Evolutionary conservation across 1,140 invertebrate genomes (phyloP), one percentile per base, ranked within the genome.

Genomic region (Zaprionus ghesquierei): DNA sequence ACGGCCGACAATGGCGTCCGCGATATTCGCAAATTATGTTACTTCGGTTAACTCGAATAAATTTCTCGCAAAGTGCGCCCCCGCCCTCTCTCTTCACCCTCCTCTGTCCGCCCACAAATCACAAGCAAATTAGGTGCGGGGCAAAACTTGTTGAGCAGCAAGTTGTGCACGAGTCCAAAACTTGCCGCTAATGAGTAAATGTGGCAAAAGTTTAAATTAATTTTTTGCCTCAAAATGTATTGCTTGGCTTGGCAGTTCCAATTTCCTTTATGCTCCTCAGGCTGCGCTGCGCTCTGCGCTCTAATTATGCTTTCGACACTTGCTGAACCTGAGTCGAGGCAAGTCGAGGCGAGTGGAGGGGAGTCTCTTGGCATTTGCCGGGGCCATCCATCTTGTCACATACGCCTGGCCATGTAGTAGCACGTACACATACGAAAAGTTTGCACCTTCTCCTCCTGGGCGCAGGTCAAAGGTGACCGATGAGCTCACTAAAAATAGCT

Each of bases 181-280:
- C 79, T 87, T 82, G 69, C 65, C 70, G 51, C 79, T 87, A 87
- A 87, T 87, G 82, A 89, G 84, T 87, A 87, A 87, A 87, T 89
- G 82, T 87, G 79, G 82, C 62, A 54, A 87, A 87, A 87, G 82
- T 87, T 87, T 82, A 87, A 87, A 87, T 87, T 87, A 89, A 87
- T 79, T 82, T 87, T 75, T 73, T 20, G 15, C 49, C 41, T 46
- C 33, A 79, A n/a, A 89, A 82, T 79, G 72, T 82, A 72, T 76
- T 76, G 49, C 68, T 50, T 15, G 38, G 20, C 27, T 44, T 38
- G 55, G 23, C 50, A 78, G 70, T 78, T 81, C 71, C 68, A 75
- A 86, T 85, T 86, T 86, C 69, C 77, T 71, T 65, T 44, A 65
- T 31, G 59, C 27, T 5, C 6, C 25, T 27, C 25, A 3, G 25